These are phyloP conservation scores for Notodonta dromedarius DNA, from an alignment of 2,888 invertebrate genomes.

Conservation along the genomic window DNA sequence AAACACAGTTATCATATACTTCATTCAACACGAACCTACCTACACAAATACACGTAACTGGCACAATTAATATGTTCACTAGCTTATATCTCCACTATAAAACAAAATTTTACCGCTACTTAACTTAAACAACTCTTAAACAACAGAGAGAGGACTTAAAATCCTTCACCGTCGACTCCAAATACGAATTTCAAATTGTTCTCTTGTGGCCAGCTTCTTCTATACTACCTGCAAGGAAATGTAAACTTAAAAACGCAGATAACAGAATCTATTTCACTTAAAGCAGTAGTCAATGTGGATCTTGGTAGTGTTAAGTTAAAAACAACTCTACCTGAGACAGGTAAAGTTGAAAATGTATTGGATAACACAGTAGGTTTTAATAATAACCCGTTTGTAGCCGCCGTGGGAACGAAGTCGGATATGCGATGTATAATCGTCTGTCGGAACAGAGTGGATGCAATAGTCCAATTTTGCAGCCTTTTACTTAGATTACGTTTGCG, in stretches of 20 bases:
- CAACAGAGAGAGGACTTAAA: slow-evolving; percentile 78
- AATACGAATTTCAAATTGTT: slow-evolving; percentile 82
- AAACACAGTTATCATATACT: slow-evolving; percentile 58
- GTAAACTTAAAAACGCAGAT: slow-evolving; percentile 22
- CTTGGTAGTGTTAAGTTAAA: slow-evolving; percentile 43
- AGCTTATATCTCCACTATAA: slow-evolving; percentile 69
- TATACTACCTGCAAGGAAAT: slow-evolving; percentile 44
- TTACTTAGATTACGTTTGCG: slow-evolving; percentile 78
- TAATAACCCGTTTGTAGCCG: slow-evolving; percentile 82
- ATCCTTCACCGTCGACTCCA: slow-evolving; percentile 78
- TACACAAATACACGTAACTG: slow-evolving; percentile 55
- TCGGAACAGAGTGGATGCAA: slow-evolving; percentile 80
- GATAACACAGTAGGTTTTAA: slow-evolving; percentile 70
- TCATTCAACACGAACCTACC: slow-evolving; percentile 56
- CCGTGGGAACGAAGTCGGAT: slow-evolving; percentile 83
- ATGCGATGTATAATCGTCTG: slow-evolving; percentile 82
- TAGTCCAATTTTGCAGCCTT: slow-evolving; percentile 84
- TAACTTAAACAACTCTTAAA: slow-evolving; percentile 73
- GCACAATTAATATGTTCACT: slow-evolving; percentile 75
- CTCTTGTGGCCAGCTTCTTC: slow-evolving; percentile 69
- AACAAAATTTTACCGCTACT: slow-evolving; percentile 78
- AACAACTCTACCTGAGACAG: slow-evolving; percentile 40
- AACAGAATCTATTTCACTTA: slow-evolving; percentile 22
- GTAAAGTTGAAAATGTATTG: slow-evolving; percentile 56
- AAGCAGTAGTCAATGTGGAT: slow-evolving; percentile 47